Evolutionary conservation across 2,797 vertebrate species (phyloP), one percentile per base, ranked within the genome.

Genomic region (Perodicticus potto): DNA sequence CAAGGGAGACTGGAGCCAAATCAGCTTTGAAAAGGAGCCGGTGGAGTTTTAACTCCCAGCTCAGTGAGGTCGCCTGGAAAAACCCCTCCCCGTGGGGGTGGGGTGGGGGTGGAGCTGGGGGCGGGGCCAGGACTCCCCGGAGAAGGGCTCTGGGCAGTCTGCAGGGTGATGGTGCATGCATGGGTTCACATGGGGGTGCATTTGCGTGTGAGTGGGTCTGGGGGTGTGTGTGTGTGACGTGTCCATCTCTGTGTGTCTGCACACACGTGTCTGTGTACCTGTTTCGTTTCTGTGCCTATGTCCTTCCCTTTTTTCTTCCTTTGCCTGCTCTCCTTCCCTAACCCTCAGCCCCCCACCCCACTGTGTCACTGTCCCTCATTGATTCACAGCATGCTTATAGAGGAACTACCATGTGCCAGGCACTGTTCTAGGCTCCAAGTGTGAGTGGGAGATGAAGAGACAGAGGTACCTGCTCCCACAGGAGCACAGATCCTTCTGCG

Each of bases 21-120:
- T 25, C 74, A 34, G 81, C 89, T 93, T 94, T 89, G 94, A 84
- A 73, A 94, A 53, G 72, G 90, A 91, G 89, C 90, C 32, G 34
- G 57, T 6, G 16, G 65, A 7, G 12, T 61, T 90, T 14, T 63
- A 37, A 37, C 63, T 53, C 91, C 49, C 34, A 0, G 3, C 61
- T 90, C 69, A 23, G 43, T 9, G 86, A 86, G 49, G 57, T 45
- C 61, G 8, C 55, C 84, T 27, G 67, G 94, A 77, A 69, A 55
- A 93, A 45, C n/a, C 32, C 4, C 20, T 16, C 72, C 17, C 45
- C n/a, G 73, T 23, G 82, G 22, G n/a, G 57, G 76, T 23, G 7
- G 61, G 25, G 22, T 32, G 7, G 61, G 32, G 22, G 7, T 10
- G 61, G 77, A 10, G 57, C 12, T 40, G 78, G 37, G 16, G 32